Conservation (phyloP, 2,888 invertebrate species). For the Ophion slaviceki region DNA sequence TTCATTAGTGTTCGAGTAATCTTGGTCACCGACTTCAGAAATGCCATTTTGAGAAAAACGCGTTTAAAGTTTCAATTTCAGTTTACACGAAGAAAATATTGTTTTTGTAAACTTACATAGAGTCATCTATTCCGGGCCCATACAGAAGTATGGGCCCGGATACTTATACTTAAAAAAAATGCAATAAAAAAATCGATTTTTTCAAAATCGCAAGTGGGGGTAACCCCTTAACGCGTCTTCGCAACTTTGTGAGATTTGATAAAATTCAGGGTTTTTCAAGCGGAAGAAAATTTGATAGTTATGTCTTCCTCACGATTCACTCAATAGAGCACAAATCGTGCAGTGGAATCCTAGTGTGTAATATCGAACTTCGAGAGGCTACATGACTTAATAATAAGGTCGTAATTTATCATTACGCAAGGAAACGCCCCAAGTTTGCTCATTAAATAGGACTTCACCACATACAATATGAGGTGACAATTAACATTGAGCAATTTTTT, state of each 20-base stretch:
- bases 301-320: background rate
- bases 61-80: no score
- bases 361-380: background rate
- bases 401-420: background rate
- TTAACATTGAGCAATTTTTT: background rate
- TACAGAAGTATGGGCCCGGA: no score
- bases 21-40: no score
- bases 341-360: no score
- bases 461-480: background rate
- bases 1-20: no score
- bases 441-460: background rate
- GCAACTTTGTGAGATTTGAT: background rate
- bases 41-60: no score
- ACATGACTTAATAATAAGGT: background rate
- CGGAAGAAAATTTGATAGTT: background rate
- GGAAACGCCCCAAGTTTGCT: background rate
- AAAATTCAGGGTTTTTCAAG: background rate
- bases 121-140: no score
- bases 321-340: background rate
- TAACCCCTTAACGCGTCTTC: background rate
- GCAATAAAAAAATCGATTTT: no score
- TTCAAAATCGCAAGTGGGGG: no score
- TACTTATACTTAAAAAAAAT: no score
- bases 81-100: no score
- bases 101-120: no score